Percentiles rank a stretch among this genome's conserved stretches.
Evolutionary conservation across 1,140 invertebrate species (phyloP).

Genomic region (Camponotus vicinus): DNA sequence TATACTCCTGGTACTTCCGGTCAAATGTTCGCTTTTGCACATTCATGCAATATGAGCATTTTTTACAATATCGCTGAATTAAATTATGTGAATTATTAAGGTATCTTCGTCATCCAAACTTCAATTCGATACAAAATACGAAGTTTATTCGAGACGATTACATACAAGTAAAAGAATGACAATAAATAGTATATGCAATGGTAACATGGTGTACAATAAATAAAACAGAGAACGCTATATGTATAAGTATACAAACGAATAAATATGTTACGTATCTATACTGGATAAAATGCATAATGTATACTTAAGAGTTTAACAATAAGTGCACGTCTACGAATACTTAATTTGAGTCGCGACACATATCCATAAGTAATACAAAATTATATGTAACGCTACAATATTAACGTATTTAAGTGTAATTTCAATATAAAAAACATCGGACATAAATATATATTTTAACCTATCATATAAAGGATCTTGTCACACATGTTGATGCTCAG

Average conservation of each 20-base stretch:
- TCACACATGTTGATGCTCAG: background rate
- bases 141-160: conserved; percentile 78
- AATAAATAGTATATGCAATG: conserved; percentile 83
- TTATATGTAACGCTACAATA: conserved; percentile 68
- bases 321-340: conserved; percentile 38
- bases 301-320: conserved; percentile 31
- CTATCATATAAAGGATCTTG: conserved; percentile 29
- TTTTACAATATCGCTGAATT: conserved; percentile 7
- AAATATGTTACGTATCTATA: conserved; percentile 78
- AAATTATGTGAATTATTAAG: conserved; percentile 33
- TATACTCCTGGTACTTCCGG: conserved; percentile 49
- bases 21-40: conserved; percentile 33
- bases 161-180: conserved; percentile 77
- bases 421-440: conserved; percentile 50
- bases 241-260: conserved; percentile 76
- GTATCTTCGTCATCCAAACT: conserved; percentile 9
- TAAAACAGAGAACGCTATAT: conserved; percentile 76
- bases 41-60: conserved; percentile 4
- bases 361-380: conserved; percentile 67
- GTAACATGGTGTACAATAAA: conserved; percentile 84
- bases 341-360: conserved; percentile 43
- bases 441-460: background rate
- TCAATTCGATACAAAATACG: conserved; percentile 68
- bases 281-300: conserved; percentile 69
- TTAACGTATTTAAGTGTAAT: conserved; percentile 51